Conservation (phyloP, 2,888 invertebrate species). For the Lomographa bimaculata region DNA sequence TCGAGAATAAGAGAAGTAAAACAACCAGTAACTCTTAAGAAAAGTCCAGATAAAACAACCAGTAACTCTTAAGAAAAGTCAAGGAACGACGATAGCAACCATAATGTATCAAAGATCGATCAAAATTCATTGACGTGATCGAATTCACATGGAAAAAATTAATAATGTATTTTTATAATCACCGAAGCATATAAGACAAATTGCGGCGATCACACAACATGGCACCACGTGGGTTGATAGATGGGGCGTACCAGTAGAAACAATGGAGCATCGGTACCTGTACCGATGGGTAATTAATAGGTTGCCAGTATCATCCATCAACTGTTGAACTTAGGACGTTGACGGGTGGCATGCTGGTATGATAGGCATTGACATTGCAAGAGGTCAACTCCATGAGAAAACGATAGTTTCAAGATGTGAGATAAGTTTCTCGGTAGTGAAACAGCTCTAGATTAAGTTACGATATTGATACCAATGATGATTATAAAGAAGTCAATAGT, state of each 20-base stretch:
- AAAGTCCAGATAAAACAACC: too few relatives aligned
- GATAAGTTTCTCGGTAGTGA: conserved; percentile 6
- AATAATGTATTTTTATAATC: conserved; percentile 52
- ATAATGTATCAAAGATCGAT: conserved; percentile 28
- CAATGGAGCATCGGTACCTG: conserved; percentile 67
- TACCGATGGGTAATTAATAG: conserved; percentile 76
- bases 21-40: too few relatives aligned
- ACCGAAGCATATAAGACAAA: conserved; percentile 69
- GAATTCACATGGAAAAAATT: conserved; percentile 36
- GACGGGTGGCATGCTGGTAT: conserved; percentile 25
- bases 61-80: too few relatives aligned
- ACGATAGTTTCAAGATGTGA: conserved; percentile 4
- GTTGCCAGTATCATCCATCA: conserved; percentile 70
- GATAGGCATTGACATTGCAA: conserved; percentile 32
- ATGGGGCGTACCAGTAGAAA: conserved; percentile 62
- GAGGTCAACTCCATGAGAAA: conserved; percentile 23
- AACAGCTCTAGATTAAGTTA: conserved; percentile 6
- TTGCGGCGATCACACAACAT: conserved; percentile 65
- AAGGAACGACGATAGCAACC: too few relatives aligned
- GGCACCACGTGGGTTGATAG: conserved; percentile 76
- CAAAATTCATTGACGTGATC: conserved; percentile 24
- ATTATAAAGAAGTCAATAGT: too few relatives aligned
- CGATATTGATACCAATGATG: too few relatives aligned
- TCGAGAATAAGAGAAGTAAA: too few relatives aligned
- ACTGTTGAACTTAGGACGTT: conserved; percentile 35